A percentile compares a stretch with the other conserved stretches of the same genome.
Evolutionary conservation across 1,140 invertebrate species (phyloP).

Genomic region (Heliconius eleuchia): DNA sequence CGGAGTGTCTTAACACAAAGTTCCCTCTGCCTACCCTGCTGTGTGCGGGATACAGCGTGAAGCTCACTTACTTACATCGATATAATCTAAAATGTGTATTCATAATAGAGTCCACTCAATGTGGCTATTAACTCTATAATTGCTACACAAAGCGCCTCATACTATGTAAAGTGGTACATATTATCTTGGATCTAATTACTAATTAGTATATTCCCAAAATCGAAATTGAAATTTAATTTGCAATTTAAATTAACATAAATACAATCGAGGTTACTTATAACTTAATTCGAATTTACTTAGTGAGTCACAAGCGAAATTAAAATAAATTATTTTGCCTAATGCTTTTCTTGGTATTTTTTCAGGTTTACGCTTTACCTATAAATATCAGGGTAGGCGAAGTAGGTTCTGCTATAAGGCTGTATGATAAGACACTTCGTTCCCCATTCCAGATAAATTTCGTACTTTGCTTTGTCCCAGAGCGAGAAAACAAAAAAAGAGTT

Average conservation of each 20-base stretch:
- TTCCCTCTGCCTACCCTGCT: background rate
- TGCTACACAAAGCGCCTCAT: background rate
- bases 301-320: background rate
- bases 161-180: slow-evolving; percentile 7
- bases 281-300: background rate
- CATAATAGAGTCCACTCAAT: slow-evolving; percentile 2
- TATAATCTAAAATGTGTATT: background rate
- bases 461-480: too few species aligned
- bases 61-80: background rate
- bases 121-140: background rate
- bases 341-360: too few species aligned
- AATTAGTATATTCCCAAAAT: background rate
- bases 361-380: too few species aligned
- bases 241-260: background rate
- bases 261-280: background rate
- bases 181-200: slow-evolving; percentile 9
- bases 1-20: background rate
- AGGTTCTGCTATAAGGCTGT: too few species aligned
- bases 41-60: background rate
- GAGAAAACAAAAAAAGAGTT: too few species aligned
- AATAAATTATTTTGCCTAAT: too few species aligned
- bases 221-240: slow-evolving; percentile 11
- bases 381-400: too few species aligned
- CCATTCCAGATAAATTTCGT: too few species aligned
- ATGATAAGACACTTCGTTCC: too few species aligned